Conservation (phyloP, 2,888 invertebrate genomes). For the Boloria euphrosyne region DNA sequence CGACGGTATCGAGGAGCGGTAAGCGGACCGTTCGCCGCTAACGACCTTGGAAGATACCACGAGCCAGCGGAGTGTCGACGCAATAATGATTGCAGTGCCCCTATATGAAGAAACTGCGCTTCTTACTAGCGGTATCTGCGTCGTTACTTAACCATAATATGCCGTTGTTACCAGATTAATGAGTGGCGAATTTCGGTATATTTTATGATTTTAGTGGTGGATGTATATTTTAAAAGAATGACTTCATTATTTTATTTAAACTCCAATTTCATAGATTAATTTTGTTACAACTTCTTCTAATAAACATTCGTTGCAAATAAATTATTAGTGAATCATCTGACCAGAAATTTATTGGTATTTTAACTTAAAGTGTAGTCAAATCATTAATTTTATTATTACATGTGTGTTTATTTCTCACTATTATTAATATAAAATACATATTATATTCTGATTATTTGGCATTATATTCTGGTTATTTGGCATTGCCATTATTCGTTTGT, state of each 20-base stretch:
- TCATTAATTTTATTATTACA: slow-evolving; percentile 2
- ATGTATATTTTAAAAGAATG: too few relatives aligned
- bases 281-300: too few relatives aligned
- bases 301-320: too few relatives aligned
- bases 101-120: slow-evolving; percentile 26
- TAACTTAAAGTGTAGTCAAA: not conserved
- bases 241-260: too few relatives aligned
- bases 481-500: not conserved
- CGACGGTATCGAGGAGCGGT: slow-evolving; percentile 52
- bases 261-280: too few relatives aligned
- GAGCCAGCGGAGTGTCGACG: slow-evolving; percentile 59
- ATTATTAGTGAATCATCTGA: too few relatives aligned
- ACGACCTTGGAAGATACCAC: slow-evolving; percentile 68
- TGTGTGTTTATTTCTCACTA: slow-evolving; percentile 14
- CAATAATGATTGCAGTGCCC: slow-evolving; percentile 52
- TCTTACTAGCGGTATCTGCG: slow-evolving; percentile 31
- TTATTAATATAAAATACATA: not conserved
- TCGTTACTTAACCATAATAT: not conserved
- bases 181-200: too few relatives aligned
- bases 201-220: too few relatives aligned
- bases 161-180: too few relatives aligned
- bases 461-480: slow-evolving; percentile 12
- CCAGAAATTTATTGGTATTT: too few relatives aligned
- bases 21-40: slow-evolving; percentile 66
- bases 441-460: slow-evolving; percentile 8